A percentile compares a stretch with the other conserved stretches of the same genome.
phyloP scores from a whole-genome alignment of 2,113 vertebrate species.

The Chelonoidis abingdonii region DNA sequence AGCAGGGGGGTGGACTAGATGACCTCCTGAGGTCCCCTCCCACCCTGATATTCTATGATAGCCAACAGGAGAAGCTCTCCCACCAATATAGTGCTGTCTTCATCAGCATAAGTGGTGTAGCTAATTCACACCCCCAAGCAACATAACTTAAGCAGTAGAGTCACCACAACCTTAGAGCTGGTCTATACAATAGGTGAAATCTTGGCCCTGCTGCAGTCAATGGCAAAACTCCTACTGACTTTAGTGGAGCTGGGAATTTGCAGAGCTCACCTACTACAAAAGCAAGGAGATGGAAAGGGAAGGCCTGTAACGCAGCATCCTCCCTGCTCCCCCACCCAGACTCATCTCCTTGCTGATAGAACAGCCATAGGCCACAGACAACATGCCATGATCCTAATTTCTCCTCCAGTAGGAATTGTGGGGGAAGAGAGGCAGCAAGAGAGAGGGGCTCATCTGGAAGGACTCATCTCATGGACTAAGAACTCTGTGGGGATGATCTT shows the following conservation, averaged over 20 bases:
- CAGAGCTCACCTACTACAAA: neutral
- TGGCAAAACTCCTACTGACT: neutral
- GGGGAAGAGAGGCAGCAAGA: neutral
- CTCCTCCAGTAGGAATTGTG: neutral
- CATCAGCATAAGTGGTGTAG: too few relatives aligned
- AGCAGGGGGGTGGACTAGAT: too few relatives aligned
- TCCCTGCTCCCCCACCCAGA: neutral
- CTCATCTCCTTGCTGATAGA: neutral
- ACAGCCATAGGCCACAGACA: neutral
- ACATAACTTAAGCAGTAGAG: too few relatives aligned
- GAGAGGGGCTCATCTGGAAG: neutral
- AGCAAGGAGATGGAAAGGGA: too few relatives aligned
- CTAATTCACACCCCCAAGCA: too few relatives aligned
- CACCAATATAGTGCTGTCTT: too few relatives aligned
- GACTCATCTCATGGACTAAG: neutral
- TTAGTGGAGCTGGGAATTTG: neutral
- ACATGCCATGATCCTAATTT: neutral
- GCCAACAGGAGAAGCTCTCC: too few relatives aligned
- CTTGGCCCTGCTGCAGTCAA: rapidly evolving
- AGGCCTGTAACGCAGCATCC: neutral
- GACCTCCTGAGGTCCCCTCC: too few relatives aligned
- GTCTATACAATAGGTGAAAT: too few relatives aligned
- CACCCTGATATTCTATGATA: too few relatives aligned
- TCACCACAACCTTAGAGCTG: neutral
- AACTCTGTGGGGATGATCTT: neutral